Evolutionary conservation across 2,113 vertebrate species (phyloP).

Genomic region (Mixornis gularis): DNA sequence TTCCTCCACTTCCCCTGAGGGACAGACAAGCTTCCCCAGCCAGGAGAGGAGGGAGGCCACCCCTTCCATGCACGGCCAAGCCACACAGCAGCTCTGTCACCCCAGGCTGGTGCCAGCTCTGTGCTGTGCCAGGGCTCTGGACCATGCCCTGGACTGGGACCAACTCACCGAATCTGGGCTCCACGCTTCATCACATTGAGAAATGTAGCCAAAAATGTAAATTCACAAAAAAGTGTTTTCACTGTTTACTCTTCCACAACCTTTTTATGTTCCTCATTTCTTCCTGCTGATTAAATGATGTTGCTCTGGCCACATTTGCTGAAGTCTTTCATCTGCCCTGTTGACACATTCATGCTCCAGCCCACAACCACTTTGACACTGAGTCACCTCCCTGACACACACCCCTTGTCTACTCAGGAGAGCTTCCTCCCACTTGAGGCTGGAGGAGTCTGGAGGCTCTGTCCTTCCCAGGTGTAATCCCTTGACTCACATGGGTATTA

Average conservation of each 20-base stretch:
- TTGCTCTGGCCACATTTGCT: not conserved
- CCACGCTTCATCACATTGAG: not conserved
- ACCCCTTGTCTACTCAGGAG: not conserved
- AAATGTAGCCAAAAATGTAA: not conserved
- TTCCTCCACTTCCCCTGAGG: not conserved
- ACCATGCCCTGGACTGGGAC: not conserved
- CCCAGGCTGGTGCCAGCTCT: not conserved
- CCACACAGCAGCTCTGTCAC: not conserved
- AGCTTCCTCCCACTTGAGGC: not conserved
- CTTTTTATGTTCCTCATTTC: not conserved
- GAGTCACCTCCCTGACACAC: not conserved
- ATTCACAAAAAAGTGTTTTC: not conserved
- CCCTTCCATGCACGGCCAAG: not conserved
- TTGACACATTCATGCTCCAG: not conserved
- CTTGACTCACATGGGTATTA: not conserved
- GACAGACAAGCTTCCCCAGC: not conserved
- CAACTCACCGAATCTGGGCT: not conserved
- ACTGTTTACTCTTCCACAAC: conserved; percentile 2
- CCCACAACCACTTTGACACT: not conserved
- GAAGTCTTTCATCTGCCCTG: not conserved
- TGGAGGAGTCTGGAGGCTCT: not conserved
- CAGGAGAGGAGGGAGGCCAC: not conserved
- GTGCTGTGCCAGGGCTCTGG: not conserved
- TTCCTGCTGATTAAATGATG: not conserved
- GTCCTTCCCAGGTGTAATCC: not conserved